Percentiles rank a stretch among this genome's conserved stretches.
Conservation (phyloP, 2,113 vertebrate species). For the Platichthys flesus region DNA sequence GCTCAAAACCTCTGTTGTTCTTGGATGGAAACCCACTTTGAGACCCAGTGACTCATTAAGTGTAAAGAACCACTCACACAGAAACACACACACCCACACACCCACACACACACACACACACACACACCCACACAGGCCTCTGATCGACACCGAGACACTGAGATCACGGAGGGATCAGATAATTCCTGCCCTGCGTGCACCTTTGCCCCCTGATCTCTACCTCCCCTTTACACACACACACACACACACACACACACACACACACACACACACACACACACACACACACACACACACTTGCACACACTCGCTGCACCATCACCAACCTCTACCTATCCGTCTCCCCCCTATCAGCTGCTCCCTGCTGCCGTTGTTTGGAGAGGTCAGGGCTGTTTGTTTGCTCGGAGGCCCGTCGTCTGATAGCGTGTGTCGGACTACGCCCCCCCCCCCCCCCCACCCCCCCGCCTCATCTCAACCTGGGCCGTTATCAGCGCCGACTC, state of each 20-base stretch:
- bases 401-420: conserved; percentile 64
- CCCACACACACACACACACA: not conserved
- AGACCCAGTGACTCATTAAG: not conserved
- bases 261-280: conserved; percentile 39
- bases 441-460: conserved; percentile 36
- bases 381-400: conserved; percentile 79
- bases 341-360: conserved; percentile 67
- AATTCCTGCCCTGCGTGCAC: conserved; percentile 42
- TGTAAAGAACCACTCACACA: not conserved
- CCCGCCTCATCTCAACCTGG: conserved; percentile 64
- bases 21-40: not conserved
- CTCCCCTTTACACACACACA: conserved; percentile 37
- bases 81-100: not conserved
- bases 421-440: conserved; percentile 64
- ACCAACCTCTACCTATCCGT: conserved; percentile 53
- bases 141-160: conserved; percentile 33
- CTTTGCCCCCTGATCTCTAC: conserved; percentile 41
- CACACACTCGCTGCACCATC: conserved; percentile 38
- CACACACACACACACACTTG: conserved; percentile 11
- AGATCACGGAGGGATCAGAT: conserved; percentile 43
- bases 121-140: not conserved
- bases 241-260: conserved; percentile 35
- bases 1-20: not conserved
- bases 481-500: conserved; percentile 60
- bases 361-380: conserved; percentile 70